Evolutionary conservation across 2,113 vertebrate genomes (phyloP).

Genomic region (Hemiprocne comata): DNA sequence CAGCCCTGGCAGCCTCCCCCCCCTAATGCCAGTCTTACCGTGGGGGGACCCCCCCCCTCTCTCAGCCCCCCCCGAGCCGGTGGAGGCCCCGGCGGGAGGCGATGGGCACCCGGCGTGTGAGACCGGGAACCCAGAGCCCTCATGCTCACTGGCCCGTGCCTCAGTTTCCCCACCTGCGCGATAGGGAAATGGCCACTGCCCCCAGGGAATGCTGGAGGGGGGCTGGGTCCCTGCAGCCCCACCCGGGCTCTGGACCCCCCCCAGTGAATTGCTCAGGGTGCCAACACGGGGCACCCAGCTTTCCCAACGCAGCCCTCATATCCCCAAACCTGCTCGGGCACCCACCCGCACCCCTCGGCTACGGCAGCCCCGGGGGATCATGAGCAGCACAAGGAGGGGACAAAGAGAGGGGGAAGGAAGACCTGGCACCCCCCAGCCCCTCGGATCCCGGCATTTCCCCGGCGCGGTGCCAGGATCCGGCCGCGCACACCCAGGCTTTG

Average conservation of each 20-base stretch:
- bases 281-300: background rate
- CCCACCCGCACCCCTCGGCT: background rate
- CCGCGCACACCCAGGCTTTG: background rate
- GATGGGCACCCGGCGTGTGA: too few relatives aligned
- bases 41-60: accelerated
- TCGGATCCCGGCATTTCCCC: accelerated
- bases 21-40: background rate
- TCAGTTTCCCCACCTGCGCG: background rate
- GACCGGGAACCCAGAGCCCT: background rate
- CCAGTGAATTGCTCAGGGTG: background rate
- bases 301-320: accelerated
- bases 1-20: background rate
- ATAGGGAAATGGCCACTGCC: accelerated
- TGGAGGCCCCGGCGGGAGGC: too few relatives aligned
- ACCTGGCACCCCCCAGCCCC: background rate
- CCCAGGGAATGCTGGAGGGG: accelerated
- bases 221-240: accelerated
- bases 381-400: background rate
- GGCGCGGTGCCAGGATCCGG: background rate
- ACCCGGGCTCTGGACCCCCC: background rate
- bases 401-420: too few relatives aligned
- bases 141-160: background rate
- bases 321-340: accelerated
- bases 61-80: background rate
- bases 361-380: background rate